phyloP scores from a whole-genome alignment of 2,797 vertebrate genomes.

The Sylvia borin region DNA sequence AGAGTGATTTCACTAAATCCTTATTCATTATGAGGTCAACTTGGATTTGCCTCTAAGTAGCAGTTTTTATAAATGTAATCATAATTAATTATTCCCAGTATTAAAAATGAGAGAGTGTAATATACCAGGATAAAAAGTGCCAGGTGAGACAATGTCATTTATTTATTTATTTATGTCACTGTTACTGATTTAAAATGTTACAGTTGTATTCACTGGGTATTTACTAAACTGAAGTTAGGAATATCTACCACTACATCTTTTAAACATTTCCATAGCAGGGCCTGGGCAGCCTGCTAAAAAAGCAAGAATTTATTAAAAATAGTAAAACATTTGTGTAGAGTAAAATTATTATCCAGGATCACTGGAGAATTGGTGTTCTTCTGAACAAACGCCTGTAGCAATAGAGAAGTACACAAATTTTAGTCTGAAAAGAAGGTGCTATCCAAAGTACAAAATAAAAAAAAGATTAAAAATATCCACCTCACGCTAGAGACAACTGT shows the following conservation, averaged over 20 bases:
- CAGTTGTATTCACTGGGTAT: neutral
- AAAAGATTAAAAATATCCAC: rapidly evolving
- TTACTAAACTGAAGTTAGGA: neutral
- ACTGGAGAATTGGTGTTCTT: neutral
- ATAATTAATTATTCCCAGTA: neutral
- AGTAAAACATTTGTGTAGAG: neutral
- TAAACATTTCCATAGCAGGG: neutral
- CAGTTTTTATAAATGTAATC: neutral
- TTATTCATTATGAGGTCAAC: neutral
- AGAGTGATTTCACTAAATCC: neutral
- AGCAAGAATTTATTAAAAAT: neutral
- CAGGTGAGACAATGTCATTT: neutral
- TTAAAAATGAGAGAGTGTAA: neutral
- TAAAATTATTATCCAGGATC: neutral
- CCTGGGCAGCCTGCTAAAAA: neutral
- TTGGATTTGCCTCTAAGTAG: neutral
- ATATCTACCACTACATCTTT: neutral
- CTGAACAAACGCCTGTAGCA: neutral
- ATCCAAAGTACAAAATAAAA: neutral
- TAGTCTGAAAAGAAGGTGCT: neutral
- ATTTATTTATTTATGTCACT: neutral
- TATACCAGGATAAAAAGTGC: neutral
- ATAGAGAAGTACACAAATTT: neutral
- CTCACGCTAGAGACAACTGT: neutral
- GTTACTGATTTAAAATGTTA: neutral